Evolutionary conservation across 2,113 vertebrate species (phyloP).

Genomic region (Ictalurus furcatus): DNA sequence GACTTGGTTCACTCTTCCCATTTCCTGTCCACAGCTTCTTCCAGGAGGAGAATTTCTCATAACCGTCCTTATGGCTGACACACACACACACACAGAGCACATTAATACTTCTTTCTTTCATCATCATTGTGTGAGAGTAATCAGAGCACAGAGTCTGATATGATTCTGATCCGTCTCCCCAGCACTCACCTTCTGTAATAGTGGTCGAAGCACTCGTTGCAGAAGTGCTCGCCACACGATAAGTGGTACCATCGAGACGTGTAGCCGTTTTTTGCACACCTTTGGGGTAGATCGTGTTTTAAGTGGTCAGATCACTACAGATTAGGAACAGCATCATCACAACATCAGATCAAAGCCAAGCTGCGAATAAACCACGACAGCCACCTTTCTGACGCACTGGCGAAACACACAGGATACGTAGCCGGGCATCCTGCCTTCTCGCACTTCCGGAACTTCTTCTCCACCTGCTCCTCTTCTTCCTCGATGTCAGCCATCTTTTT

Average conservation of each 20-base stretch:
- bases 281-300: constrained; percentile 55
- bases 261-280: constrained; percentile 97
- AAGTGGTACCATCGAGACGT: constrained; percentile 98
- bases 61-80: constrained; percentile 95
- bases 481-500: constrained; percentile 84
- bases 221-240: constrained; percentile 98
- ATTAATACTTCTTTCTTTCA: background rate
- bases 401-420: constrained; percentile 92
- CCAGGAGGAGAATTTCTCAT: constrained; percentile 89
- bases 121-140: background rate
- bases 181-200: constrained; percentile 92
- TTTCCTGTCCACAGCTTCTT: constrained; percentile 97
- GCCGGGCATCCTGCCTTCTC: constrained; percentile 96
- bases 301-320: background rate
- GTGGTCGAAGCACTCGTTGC: constrained; percentile 98
- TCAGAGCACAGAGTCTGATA: background rate
- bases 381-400: constrained; percentile 94
- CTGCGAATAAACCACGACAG: background rate
- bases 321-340: too few species aligned
- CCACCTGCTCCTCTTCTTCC: constrained; percentile 88
- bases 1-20: constrained; percentile 95
- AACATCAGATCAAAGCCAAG: background rate
- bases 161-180: background rate
- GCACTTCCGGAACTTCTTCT: constrained; percentile 98
- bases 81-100: constrained; percentile 5